phyloP scores from a whole-genome alignment of 2,797 vertebrate species.

The Acanthornis magna region DNA sequence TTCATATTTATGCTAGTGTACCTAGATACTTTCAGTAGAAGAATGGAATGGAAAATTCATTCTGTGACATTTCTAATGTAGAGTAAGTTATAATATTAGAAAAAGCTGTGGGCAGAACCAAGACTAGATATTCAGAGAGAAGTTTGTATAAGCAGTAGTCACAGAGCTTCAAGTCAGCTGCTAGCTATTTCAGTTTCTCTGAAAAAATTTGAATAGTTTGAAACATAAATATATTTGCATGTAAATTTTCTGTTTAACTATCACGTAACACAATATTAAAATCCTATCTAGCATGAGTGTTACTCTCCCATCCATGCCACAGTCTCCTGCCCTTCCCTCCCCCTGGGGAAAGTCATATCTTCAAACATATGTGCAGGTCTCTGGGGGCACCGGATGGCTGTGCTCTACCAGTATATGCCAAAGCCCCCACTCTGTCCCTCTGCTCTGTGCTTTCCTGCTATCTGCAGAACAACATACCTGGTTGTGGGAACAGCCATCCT shows the following conservation, averaged over 20 bases:
- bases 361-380: background rate
- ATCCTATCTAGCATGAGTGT: background rate
- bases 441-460: background rate
- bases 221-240: background rate
- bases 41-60: background rate
- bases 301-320: background rate
- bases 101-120: constrained; percentile 23
- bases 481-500: background rate
- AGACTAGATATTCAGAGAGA: constrained; percentile 7
- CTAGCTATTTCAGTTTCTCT: background rate
- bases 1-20: background rate
- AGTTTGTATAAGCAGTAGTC: background rate
- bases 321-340: background rate
- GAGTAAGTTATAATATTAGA: constrained; percentile 32
- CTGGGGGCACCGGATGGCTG: background rate
- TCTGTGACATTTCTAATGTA: constrained; percentile 16
- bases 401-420: background rate
- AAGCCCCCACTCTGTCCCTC: too few species aligned
- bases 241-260: background rate
- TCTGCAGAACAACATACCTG: background rate
- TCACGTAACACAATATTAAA: background rate
- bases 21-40: background rate
- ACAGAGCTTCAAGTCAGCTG: background rate
- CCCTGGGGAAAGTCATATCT: background rate
- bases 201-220: background rate